Evolutionary conservation across 1,140 invertebrate species (phyloP), one percentile per base, ranked within the genome.

Genomic region (Polypedilum pembai): DNA sequence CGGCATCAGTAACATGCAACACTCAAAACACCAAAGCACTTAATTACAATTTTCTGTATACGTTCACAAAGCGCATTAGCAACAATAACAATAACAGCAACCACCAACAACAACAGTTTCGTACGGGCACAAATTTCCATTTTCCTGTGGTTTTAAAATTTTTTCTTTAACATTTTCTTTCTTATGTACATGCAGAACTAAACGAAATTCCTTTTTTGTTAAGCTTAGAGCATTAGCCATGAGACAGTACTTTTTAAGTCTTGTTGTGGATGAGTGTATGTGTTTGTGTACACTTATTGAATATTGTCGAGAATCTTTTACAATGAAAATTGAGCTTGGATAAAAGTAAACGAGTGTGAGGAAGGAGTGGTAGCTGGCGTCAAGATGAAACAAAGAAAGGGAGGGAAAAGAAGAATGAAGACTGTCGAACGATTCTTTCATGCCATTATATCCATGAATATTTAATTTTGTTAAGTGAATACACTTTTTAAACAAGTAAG

Each of bases 11-110:
- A 69, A 69, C 65, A 69, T 56, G n/a, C 45, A 56, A 56, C 45
- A 56, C 45, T 56, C 45, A 56, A 56, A 56, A 56, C 45, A 56
- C 45, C 45, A 56, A 56, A 56, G 65, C 65, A 69, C 65, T 69
- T 69, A 69, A 69, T 69, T 69, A 69, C 65, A 69, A 21, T 69
- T 69, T 69, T 18, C 65, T 33, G 24, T 33, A 33, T 18, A 20
- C 20, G 17, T 15, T 56, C n/a, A 17, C 45, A 17, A 56, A 56
- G 45, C 45, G 45, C n/a, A 56, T 56, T 56, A 17, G n/a, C 10
- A 56, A 56, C 45, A 56, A 56, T 56, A 12, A 56, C n/a, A 12
- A 15, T 56, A 15, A 8, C 45, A 17, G 1, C n/a, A 17, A 12
- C 45, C 65, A 69, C 8, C 17, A 56, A 10, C 17, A 18, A 69